A percentile compares a stretch with the other conserved stretches of the same genome.
phyloP scores from a whole-genome alignment of 2,113 vertebrate species.

The Willisornis vidua region DNA sequence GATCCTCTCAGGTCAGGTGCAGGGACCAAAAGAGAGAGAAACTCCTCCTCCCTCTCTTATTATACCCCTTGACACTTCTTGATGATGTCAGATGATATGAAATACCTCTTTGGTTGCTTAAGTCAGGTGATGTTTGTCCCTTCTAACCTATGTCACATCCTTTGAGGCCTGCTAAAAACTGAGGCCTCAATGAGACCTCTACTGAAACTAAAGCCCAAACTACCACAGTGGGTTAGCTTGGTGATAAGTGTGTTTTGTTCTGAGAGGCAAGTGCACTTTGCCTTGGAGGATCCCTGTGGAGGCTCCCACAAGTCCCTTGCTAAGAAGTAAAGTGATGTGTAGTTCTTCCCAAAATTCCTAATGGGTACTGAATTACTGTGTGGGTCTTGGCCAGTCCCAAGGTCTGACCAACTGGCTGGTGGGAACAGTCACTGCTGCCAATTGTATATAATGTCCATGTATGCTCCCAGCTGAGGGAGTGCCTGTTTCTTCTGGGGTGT shows the following conservation, averaged over 20 bases:
- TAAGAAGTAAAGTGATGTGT: background rate
- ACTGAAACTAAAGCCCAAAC: no score
- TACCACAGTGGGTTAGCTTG: background rate
- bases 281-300: background rate
- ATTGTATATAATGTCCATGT: background rate
- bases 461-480: background rate
- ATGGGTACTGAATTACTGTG: background rate
- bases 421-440: background rate
- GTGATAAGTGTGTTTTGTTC: background rate
- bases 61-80: no score
- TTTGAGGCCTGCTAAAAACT: no score
- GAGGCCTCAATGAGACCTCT: no score
- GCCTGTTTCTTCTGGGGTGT: background rate
- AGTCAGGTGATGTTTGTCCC: no score
- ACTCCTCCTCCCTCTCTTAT: no score
- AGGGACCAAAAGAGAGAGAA: no score
- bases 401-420: background rate
- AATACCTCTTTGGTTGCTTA: no score
- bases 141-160: no score
- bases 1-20: no score
- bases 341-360: background rate
- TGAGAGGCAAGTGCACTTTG: background rate
- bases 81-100: no score
- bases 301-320: background rate
- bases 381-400: background rate